A percentile compares a stretch with the other conserved stretches of the same genome.
Conservation (phyloP, 1,140 invertebrate genomes). For the Tetragnatha versicolor region DNA sequence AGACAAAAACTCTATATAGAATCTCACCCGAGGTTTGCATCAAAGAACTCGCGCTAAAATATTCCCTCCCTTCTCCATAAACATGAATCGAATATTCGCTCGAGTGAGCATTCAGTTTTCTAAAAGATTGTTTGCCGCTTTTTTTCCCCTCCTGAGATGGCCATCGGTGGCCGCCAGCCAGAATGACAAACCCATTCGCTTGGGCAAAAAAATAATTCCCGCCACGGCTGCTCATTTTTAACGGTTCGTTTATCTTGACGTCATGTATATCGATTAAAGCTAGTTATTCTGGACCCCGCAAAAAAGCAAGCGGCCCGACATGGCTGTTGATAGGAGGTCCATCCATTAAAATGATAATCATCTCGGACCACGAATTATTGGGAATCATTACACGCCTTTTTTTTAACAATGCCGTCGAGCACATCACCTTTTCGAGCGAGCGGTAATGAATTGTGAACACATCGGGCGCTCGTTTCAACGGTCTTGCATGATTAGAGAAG, state of each 20-base stretch:
- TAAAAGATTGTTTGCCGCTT: background rate
- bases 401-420: background rate
- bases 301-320: background rate
- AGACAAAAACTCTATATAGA: too few relatives aligned
- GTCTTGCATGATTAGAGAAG: too few relatives aligned
- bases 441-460: background rate
- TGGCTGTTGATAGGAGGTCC: too few relatives aligned
- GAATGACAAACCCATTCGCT: background rate
- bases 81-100: background rate
- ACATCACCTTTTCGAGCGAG: background rate
- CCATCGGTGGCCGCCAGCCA: background rate
- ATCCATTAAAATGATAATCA: too few relatives aligned
- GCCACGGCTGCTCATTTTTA: background rate
- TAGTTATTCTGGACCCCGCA: background rate
- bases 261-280: slow-evolving; percentile 15
- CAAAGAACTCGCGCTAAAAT: too few relatives aligned
- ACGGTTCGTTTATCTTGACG: slow-evolving; percentile 12
- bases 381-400: background rate
- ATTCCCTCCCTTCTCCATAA: too few relatives aligned
- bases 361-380: too few relatives aligned
- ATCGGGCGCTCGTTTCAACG: too few relatives aligned
- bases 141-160: background rate
- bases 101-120: background rate
- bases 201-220: background rate
- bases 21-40: too few relatives aligned